Evolutionary conservation across 2,113 vertebrate genomes (phyloP).

Genomic region (Oncorhynchus mykiss): DNA sequence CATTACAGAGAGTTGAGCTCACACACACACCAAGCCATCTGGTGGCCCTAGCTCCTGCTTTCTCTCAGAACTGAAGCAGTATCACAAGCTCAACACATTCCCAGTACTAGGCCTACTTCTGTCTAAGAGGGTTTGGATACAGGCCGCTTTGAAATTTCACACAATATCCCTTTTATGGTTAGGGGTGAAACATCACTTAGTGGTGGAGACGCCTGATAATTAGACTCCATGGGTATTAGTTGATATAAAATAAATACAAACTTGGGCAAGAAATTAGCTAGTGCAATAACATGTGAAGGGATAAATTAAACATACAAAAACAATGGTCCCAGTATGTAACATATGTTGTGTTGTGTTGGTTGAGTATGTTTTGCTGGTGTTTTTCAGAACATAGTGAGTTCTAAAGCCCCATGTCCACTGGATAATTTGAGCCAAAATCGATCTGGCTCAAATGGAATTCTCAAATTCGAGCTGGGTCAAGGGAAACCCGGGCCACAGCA

Average conservation of each 20-base stretch:
- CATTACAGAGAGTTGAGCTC: background rate
- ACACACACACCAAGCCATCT: slow-evolving; percentile 27
- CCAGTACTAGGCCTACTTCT: background rate
- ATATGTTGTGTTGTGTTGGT: background rate
- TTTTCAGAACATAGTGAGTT: background rate
- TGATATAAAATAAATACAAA: slow-evolving; percentile 65
- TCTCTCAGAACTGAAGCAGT: too few species aligned
- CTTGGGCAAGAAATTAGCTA: slow-evolving; percentile 61
- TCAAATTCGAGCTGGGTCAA: too few species aligned
- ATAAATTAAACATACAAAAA: slow-evolving; percentile 42
- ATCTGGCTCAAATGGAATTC: too few species aligned
- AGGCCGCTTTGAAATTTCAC: slow-evolving; percentile 34
- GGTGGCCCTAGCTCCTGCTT: slow-evolving; percentile 26
- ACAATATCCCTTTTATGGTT: slow-evolving; percentile 57
- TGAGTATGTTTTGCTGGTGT: background rate
- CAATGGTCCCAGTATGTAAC: slow-evolving; percentile 26
- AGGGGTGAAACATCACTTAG: slow-evolving; percentile 54
- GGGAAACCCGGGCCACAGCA: too few species aligned
- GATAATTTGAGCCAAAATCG: too few species aligned
- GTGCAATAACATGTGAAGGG: slow-evolving; percentile 48
- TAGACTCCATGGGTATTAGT: slow-evolving; percentile 59
- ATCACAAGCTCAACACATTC: too few species aligned
- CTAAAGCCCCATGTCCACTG: too few species aligned
- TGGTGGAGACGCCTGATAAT: slow-evolving; percentile 55
- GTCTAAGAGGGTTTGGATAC: slow-evolving; percentile 36